phyloP scores from a whole-genome alignment of 92 coral and sea anemone genomes.

The Virgularia gustaviana region DNA sequence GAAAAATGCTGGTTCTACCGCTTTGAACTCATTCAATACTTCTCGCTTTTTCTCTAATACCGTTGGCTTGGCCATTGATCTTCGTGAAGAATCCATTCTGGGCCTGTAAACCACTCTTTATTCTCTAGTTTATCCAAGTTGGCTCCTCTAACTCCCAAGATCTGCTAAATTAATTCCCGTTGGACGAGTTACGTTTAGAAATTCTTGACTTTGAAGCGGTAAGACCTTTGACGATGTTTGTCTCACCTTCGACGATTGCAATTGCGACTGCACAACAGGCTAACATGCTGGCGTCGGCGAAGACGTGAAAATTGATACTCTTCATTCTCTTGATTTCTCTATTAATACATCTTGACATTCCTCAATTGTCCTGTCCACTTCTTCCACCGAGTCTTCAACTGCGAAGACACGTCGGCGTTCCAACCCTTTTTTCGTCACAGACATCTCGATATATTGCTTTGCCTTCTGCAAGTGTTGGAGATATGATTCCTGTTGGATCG shows the following conservation, averaged over 20 bases:
- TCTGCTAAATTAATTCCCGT: background rate
- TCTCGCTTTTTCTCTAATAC: background rate
- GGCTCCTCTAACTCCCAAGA: background rate
- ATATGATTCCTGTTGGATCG: too few species aligned
- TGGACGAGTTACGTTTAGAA: conserved; percentile 39
- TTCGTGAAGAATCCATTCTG: background rate
- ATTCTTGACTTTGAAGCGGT: conserved; percentile 33
- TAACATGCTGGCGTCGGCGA: conserved; percentile 35
- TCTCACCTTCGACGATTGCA: conserved; percentile 20
- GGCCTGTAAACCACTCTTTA: background rate
- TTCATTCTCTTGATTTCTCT: background rate
- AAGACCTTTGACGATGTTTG: conserved; percentile 18
- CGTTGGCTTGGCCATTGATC: background rate
- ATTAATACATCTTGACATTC: conserved; percentile 3
- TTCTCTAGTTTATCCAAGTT: background rate
- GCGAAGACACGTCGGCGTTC: conserved; percentile 20
- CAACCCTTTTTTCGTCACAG: conserved; percentile 32
- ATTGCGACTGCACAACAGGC: conserved; percentile 23
- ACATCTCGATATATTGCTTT: too few species aligned
- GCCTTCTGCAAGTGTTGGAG: too few species aligned
- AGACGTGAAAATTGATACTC: conserved; percentile 34
- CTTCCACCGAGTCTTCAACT: background rate
- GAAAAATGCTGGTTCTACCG: conserved; percentile 19
- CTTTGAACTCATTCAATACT: background rate
- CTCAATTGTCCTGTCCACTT: conserved; percentile 8